phyloP scores from a whole-genome alignment of 2,113 vertebrate genomes.

The Melozone crissalis region DNA sequence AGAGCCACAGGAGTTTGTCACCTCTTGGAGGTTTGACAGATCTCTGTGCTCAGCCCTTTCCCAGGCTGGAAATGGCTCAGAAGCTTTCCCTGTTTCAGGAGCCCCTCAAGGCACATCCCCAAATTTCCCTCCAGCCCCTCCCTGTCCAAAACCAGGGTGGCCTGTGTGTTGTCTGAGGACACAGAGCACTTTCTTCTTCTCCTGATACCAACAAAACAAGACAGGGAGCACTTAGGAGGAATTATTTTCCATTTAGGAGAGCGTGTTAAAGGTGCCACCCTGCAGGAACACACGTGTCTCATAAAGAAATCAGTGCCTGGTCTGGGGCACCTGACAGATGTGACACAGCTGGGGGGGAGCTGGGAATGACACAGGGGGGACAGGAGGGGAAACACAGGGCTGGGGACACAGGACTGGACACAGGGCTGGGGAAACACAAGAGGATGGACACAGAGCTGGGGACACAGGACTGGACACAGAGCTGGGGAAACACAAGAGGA shows the following conservation, averaged over 20 bases:
- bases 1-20: background rate
- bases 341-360: background rate
- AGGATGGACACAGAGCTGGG: background rate
- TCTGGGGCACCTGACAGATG: background rate
- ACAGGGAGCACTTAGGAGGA: background rate
- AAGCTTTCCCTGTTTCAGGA: background rate
- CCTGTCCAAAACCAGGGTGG: background rate
- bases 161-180: rapidly evolving
- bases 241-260: background rate
- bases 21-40: background rate
- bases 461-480: background rate
- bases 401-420: background rate
- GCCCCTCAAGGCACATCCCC: background rate
- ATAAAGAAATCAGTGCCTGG: background rate
- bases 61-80: background rate
- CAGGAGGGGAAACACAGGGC: background rate
- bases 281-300: background rate
- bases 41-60: background rate
- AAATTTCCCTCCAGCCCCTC: background rate
- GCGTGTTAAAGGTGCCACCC: background rate
- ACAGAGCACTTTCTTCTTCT: rapidly evolving
- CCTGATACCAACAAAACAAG: background rate
- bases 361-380: rapidly evolving
- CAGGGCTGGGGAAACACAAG: background rate
- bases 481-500: background rate